These are phyloP conservation scores for Melanotaenia nigrans DNA, from an alignment of 2,797 vertebrate genomes.

Conservation along the genomic window DNA sequence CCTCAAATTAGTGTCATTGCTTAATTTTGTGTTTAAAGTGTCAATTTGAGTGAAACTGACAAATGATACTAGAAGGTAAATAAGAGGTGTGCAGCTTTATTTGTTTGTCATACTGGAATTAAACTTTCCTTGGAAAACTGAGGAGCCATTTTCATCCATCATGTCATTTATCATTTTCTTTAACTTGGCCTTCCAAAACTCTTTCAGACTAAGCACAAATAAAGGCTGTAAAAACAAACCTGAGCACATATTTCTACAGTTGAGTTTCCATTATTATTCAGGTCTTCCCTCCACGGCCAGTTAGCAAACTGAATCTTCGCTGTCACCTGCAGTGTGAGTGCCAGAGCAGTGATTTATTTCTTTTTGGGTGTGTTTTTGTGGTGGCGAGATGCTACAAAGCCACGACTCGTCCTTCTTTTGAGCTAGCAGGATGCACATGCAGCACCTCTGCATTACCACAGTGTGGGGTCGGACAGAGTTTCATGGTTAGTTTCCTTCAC, in stretches of 20 bases:
- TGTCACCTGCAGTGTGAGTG: background rate
- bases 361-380: constrained; percentile 13
- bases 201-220: constrained; percentile 18
- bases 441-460: background rate
- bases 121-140: background rate
- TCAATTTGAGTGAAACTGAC: background rate
- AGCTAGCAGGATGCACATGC: background rate
- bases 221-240: constrained; percentile 21
- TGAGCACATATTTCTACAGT: background rate
- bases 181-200: background rate
- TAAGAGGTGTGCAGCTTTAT: background rate
- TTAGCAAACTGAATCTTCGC: constrained; percentile 12
- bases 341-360: constrained; percentile 35
- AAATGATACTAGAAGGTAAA: background rate
- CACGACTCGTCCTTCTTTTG: background rate
- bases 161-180: background rate
- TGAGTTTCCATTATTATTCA: background rate
- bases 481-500: constrained; percentile 39
- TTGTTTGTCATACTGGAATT: background rate
- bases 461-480: constrained; percentile 16
- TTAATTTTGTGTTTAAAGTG: background rate
- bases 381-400: constrained; percentile 22
- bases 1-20: background rate
- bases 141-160: constrained; percentile 10
- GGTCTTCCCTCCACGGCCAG: background rate